Percentiles rank a stretch among this genome's conserved stretches.
phyloP scores from a whole-genome alignment of 2,113 vertebrate genomes.

The Prionailurus viverrinus region DNA sequence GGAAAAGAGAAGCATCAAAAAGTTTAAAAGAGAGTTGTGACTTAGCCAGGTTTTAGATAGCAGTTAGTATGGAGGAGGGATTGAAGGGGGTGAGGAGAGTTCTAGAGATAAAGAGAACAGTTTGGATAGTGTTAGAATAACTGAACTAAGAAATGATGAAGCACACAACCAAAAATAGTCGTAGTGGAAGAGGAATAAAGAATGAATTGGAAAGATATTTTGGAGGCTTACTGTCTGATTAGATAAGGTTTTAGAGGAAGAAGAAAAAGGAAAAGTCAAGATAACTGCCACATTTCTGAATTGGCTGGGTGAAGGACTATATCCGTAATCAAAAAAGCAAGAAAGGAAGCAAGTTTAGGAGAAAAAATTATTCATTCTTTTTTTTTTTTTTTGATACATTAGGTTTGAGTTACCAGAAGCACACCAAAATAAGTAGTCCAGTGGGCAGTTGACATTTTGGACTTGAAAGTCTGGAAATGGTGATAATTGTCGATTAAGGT shows the following conservation, averaged over 20 bases:
- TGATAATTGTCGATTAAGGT: not conserved
- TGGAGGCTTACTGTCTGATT: not conserved
- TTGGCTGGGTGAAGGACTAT: not conserved
- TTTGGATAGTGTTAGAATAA: constrained; percentile 42
- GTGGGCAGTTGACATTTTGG: not conserved
- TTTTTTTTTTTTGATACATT: not conserved
- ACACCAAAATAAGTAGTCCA: not conserved
- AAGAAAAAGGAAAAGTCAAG: not conserved
- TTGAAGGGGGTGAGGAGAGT: not conserved
- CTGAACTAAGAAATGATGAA: constrained; percentile 8
- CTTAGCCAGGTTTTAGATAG: not conserved
- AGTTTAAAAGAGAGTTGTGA: not conserved
- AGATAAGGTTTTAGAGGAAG: not conserved
- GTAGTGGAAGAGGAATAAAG: not conserved
- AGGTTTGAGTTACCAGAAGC: not conserved
- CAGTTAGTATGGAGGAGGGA: not conserved
- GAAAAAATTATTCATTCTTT: not conserved
- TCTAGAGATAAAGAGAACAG: constrained; percentile 21
- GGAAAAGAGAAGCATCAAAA: not conserved
- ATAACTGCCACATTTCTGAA: not conserved
- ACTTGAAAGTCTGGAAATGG: not conserved
- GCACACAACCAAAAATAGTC: not conserved
- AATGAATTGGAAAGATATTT: constrained; percentile 21
- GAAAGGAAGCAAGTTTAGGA: not conserved
- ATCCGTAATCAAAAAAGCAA: not conserved